Evolutionary conservation across 2,797 vertebrate genomes (phyloP).

Genomic region (Hephaestus fuliginosus): DNA sequence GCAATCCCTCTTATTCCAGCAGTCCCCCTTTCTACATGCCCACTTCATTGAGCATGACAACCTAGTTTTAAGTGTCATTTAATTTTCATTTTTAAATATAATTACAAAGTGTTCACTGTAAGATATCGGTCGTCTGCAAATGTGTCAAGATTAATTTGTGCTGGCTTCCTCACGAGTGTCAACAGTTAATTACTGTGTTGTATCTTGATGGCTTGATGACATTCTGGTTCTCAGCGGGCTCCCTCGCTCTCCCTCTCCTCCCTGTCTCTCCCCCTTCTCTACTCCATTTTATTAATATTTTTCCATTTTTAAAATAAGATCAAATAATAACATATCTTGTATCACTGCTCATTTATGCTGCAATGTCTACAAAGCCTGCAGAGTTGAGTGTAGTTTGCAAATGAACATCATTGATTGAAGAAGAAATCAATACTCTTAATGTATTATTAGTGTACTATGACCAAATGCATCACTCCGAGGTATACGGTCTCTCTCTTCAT

Average conservation of each 20-base stretch:
- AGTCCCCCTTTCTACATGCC: constrained; percentile 90
- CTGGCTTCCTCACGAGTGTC: constrained; percentile 99
- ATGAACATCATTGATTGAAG: constrained; percentile 87
- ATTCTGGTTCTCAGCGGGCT: constrained; percentile 92
- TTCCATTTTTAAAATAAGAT: constrained; percentile 88
- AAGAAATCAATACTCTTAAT: constrained; percentile 84
- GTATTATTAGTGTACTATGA: constrained; percentile 87
- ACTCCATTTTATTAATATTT: constrained; percentile 86
- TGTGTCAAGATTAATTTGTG: constrained; percentile 99
- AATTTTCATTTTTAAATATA: constrained; percentile 99
- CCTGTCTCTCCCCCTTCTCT: constrained; percentile 73
- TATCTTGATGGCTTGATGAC: constrained; percentile 99
- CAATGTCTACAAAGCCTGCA: constrained; percentile 87
- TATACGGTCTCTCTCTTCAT: constrained; percentile 78
- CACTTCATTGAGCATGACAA: constrained; percentile 99
- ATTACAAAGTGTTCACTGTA: constrained; percentile 99
- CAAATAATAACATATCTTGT: constrained; percentile 89
- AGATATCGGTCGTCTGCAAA: constrained; percentile 99
- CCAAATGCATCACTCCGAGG: constrained; percentile 82
- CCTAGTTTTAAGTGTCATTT: constrained; percentile 99
- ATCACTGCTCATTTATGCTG: constrained; percentile 87
- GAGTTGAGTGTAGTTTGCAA: constrained; percentile 80
- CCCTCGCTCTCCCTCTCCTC: constrained; percentile 79
- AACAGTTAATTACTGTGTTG: constrained; percentile 99
- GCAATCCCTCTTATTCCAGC: constrained; percentile 83